Evolutionary conservation across 1,140 invertebrate species (phyloP).

Genomic region (Heterodera carotae): DNA sequence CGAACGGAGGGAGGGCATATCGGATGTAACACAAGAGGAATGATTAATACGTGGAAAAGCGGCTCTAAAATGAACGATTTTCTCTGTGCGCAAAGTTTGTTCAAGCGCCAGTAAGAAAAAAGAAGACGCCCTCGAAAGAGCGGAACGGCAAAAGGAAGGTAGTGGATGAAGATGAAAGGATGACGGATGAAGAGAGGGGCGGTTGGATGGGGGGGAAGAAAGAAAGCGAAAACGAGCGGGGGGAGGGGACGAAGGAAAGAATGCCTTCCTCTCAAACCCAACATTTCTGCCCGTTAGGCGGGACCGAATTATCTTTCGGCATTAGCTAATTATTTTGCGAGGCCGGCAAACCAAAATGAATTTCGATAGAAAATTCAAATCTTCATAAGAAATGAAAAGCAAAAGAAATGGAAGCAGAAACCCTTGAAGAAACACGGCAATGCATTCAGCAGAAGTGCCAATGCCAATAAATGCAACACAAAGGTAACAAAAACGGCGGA

Average conservation of each 20-base stretch:
- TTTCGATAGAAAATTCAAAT: background rate
- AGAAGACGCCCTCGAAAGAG: conserved; percentile 10
- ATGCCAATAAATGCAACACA: conserved; percentile 8
- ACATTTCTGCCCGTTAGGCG: background rate
- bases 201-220: background rate
- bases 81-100: conserved; percentile 11
- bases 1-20: background rate
- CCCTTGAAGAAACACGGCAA: background rate
- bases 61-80: conserved; percentile 5
- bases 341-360: background rate
- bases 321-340: conserved; percentile 14
- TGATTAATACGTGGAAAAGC: conserved; percentile 13
- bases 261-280: too few species aligned
- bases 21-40: background rate
- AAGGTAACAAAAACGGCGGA: conserved; percentile 9
- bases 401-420: background rate
- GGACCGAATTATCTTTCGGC: background rate
- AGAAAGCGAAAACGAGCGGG: too few species aligned
- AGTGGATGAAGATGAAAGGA: background rate
- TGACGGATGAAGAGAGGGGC: background rate
- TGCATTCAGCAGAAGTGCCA: background rate
- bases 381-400: background rate
- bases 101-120: conserved; percentile 6
- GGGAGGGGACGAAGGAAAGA: background rate
- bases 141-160: background rate